Conservation (phyloP, 2,797 vertebrate species). For the Lagodon rhomboides region DNA sequence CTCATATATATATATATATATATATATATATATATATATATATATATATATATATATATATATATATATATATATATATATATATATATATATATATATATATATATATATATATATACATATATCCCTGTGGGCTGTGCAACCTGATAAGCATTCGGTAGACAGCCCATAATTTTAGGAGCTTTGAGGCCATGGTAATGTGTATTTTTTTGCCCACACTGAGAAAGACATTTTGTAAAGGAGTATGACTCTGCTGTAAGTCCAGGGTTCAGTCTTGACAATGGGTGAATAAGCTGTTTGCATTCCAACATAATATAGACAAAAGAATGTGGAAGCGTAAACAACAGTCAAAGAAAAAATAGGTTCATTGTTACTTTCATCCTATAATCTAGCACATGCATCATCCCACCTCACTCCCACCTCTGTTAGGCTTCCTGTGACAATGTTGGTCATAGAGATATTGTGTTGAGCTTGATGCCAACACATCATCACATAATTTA, state of each 20-base stretch:
- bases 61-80: too few species aligned
- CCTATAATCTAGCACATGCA: not conserved
- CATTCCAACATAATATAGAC: not conserved
- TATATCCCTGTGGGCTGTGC: not conserved
- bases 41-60: too few species aligned
- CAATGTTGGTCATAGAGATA: not conserved
- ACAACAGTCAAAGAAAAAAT: not conserved
- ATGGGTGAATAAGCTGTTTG: not conserved
- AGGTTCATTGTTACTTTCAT: not conserved
- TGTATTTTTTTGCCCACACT: not conserved
- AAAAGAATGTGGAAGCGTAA: not conserved
- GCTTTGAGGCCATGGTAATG: not conserved
- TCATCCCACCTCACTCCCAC: not conserved
- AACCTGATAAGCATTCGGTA: not conserved
- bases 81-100: too few species aligned
- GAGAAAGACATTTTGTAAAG: not conserved
- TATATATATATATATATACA: too few species aligned
- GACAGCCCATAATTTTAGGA: slow-evolving; percentile 3
- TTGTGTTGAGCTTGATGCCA: not conserved
- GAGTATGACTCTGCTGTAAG: not conserved
- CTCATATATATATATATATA: too few species aligned
- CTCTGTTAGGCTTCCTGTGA: not conserved
- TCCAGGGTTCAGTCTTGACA: not conserved
- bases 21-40: too few species aligned
- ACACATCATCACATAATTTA: not conserved